phyloP scores from a whole-genome alignment of 1,140 invertebrate species.

The roundworm (Caenorhabditis elegans) region WBcel235 BX284606.5:9424501-9425000 shows the following conservation, averaged over 20 bases:
- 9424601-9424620: constrained; percentile 50
- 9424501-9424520: constrained; percentile 71
- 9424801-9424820: constrained; percentile 70
- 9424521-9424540: constrained; percentile 70
- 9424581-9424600: constrained; percentile 67
- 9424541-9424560: constrained; percentile 67
- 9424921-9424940: constrained; percentile 67
- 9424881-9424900: constrained; percentile 70
- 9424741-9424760: constrained; percentile 75
- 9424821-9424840: constrained; percentile 64
- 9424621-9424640: constrained; percentile 19
- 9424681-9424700: constrained; percentile 72
- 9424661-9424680: constrained; percentile 56
- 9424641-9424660: constrained; percentile 51
- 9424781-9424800: constrained; percentile 75
- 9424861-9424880: constrained; percentile 73
- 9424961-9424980: constrained; percentile 72
- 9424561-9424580: constrained; percentile 68
- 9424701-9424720: constrained; percentile 76
- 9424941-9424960: constrained; percentile 75
- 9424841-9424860: constrained; percentile 72
- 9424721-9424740: constrained; percentile 76
- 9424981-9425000: constrained; percentile 47
- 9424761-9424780: constrained; percentile 75
- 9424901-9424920: background rate